Percentiles rank a stretch among this genome's conserved stretches.
phyloP scores from a whole-genome alignment of 2,113 vertebrate species.

The Astatoreochromis straeleni region DNA sequence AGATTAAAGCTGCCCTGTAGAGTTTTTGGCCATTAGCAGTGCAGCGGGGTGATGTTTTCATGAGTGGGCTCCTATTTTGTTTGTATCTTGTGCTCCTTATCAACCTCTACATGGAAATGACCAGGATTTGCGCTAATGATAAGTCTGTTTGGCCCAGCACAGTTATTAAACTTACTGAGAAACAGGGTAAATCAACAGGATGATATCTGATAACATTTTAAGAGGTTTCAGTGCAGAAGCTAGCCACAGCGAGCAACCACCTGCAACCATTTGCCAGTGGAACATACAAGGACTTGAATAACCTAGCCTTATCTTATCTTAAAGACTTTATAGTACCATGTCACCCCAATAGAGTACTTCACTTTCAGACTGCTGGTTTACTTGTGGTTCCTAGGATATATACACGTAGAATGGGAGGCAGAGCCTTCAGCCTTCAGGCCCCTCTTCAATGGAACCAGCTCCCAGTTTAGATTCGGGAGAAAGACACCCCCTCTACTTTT shows the following conservation, averaged over 20 bases:
- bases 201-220: neutral
- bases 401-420: neutral
- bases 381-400: neutral
- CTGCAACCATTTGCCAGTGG: neutral
- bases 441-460: neutral
- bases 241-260: neutral
- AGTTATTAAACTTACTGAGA: neutral
- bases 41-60: neutral
- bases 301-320: neutral
- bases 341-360: neutral
- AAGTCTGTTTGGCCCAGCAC: neutral
- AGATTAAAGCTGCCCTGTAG: neutral
- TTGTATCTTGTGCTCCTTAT: neutral
- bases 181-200: neutral
- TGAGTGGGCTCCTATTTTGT: neutral
- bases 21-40: neutral
- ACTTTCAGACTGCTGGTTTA: neutral
- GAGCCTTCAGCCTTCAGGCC: neutral
- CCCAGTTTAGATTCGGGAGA: neutral
- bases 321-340: neutral
- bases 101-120: neutral
- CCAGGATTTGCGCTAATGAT: neutral
- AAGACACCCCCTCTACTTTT: neutral
- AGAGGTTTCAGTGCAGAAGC: neutral
- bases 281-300: neutral